Base-by-base conservation (phyloP, 2,797 vertebrate species). In the Cheirogaleus major region DNA sequence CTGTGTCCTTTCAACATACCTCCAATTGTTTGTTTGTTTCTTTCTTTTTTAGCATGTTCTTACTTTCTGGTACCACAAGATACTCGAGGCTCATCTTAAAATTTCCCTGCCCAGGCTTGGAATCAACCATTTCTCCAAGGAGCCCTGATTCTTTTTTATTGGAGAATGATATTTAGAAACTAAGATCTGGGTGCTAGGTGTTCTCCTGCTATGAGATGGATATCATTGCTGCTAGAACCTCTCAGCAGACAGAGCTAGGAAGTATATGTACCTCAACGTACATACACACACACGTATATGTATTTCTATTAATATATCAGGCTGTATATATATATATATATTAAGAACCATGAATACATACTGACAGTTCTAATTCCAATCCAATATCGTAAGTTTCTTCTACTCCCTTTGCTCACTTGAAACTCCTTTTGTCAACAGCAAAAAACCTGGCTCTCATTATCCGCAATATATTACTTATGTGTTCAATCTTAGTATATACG, bases 61-160 rank as follows among this genome's bases (percentile, higher is more conserved):
- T 70, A 27, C 35, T 89, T 91, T 65, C 57, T 59, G 82, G 9
- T 52, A 57, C 17, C 38, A 15, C 32, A 52, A 23, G 61, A 20
- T 86, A 75, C 22, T 93, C 30, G 14, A 67, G 61, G 55, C n/a
- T 82, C 50, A 25, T 67, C 85, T 89, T 45, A 93, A 85, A 75
- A 63, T 48, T n/a, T 78, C 30, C n/a, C 11, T 89, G 25, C 38
- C 63, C 3, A 8, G 38, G 11, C 25, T 57, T 83, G 13, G n/a
- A 78, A 67, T 83, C 38, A 67, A 23, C 72, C 41, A 14, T 84
- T 80, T 84, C 35, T 65, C 69, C n/a, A 82, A 35, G 30, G 48
- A 93, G 27, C 30, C 17, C 73, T 76, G 43, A 83, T 70, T 90
- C 35, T 48, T 80, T 91, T 91, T 76, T 52, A 7, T 63, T 80